Conservation (phyloP, 2,113 vertebrate species). For the Zosterops hypoxanthus region DNA sequence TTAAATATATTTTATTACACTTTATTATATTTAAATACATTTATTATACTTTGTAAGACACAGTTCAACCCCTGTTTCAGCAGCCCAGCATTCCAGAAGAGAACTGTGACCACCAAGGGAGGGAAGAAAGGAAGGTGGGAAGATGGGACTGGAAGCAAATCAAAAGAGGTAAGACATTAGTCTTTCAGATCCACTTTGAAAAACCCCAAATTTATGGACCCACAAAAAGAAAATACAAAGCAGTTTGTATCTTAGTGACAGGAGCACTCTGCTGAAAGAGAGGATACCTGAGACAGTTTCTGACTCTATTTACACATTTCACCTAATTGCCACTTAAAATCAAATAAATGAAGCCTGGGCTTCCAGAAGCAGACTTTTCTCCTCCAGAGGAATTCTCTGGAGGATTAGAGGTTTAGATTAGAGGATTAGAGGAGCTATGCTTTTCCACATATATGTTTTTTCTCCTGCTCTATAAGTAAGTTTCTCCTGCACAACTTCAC, state of each 20-base stretch:
- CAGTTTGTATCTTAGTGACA: not conserved
- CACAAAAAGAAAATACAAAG: not conserved
- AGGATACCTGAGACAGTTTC: not conserved
- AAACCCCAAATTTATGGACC: not conserved
- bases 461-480: not conserved
- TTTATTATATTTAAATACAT: not conserved
- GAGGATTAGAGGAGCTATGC: not conserved
- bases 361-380: not conserved
- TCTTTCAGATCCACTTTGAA: not conserved
- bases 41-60: not conserved
- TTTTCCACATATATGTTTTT: not conserved
- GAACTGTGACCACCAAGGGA: not conserved
- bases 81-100: not conserved
- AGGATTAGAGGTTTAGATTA: not conserved
- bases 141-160: not conserved
- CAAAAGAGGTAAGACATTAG: not conserved
- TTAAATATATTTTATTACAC: not conserved
- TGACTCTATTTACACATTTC: not conserved
- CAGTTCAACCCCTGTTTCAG: rapidly evolving
- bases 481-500: not conserved
- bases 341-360: not conserved
- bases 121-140: not conserved
- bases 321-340: not conserved
- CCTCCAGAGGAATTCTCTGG: not conserved
- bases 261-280: not conserved